These are phyloP conservation scores for Dallia pectoralis DNA, from an alignment of 2,797 vertebrate species.

Conservation along the genomic window DNA sequence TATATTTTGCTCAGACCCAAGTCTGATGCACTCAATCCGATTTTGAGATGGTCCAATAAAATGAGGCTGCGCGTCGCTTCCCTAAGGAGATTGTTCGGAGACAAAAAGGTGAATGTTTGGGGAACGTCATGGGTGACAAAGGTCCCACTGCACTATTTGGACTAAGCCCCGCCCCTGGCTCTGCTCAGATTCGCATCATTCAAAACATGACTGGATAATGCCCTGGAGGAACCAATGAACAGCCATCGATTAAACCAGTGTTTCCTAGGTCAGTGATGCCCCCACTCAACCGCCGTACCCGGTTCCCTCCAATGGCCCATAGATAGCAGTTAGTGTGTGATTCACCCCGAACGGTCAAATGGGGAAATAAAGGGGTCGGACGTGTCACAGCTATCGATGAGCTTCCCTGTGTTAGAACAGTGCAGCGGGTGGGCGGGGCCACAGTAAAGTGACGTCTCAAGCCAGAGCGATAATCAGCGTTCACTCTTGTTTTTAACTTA, in stretches of 20 bases:
- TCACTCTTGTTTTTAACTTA: not conserved
- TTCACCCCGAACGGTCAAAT: conserved; percentile 13
- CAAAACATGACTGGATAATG: conserved; percentile 8
- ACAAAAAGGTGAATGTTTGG: not conserved
- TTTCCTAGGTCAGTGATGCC: conserved; percentile 4
- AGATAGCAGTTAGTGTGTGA: not conserved
- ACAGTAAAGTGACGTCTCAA: not conserved
- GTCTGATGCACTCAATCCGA: not conserved
- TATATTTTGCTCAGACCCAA: not conserved
- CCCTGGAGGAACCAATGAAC: conserved; percentile 15
- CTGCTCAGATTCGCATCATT: conserved; percentile 7
- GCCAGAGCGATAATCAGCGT: not conserved
- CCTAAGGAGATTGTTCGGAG: not conserved
- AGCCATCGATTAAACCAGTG: conserved; percentile 9
- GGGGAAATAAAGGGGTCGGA: conserved; percentile 20
- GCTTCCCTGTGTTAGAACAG: conserved; percentile 20
- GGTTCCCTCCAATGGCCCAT: not conserved
- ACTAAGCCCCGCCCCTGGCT: not conserved
- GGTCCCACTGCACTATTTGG: not conserved
- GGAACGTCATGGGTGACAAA: not conserved
- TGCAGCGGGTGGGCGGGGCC: not conserved
- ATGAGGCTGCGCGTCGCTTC: not conserved
- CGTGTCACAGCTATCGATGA: conserved; percentile 38
- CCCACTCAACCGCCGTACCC: not conserved
- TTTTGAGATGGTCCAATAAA: not conserved